Conservation (phyloP, 2,113 vertebrate genomes). For the Eublepharis macularius region DNA sequence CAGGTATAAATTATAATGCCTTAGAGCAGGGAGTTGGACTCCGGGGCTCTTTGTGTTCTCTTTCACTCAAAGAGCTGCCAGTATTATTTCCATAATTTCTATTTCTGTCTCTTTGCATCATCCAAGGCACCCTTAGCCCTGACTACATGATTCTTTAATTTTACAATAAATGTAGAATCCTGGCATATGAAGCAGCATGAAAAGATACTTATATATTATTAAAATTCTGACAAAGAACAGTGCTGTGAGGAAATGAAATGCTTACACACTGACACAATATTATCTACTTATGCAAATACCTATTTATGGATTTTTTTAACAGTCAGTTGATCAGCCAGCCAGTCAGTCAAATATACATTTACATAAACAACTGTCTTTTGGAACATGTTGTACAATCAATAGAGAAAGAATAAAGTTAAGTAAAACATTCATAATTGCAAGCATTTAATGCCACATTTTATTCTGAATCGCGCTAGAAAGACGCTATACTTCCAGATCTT, state of each 20-base stretch:
- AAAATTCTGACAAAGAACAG: slow-evolving; percentile 32
- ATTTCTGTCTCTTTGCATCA: background rate
- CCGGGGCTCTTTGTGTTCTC: background rate
- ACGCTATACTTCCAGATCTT: too few relatives aligned
- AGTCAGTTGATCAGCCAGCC: background rate
- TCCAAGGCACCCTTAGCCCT: background rate
- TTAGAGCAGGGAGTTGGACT: background rate
- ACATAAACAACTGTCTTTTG: slow-evolving; percentile 16
- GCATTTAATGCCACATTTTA: slow-evolving; percentile 40
- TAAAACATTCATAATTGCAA: slow-evolving; percentile 56
- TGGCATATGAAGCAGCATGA: slow-evolving; percentile 14
- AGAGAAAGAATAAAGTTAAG: slow-evolving; percentile 23
- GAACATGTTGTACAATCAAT: slow-evolving; percentile 49
- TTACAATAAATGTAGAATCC: slow-evolving; percentile 21
- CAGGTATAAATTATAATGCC: background rate
- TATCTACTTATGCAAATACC: slow-evolving; percentile 38
- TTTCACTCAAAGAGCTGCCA: background rate
- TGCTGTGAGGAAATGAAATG: slow-evolving; percentile 17
- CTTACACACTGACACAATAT: slow-evolving; percentile 23
- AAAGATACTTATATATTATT: slow-evolving; percentile 11
- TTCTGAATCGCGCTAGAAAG: too few relatives aligned
- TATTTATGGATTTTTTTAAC: slow-evolving; percentile 37
- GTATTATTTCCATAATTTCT: background rate
- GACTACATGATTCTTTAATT: background rate
- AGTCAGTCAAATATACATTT: slow-evolving; percentile 27